Base-by-base conservation (phyloP, 2,113 vertebrate species). In the Prietella phreatophila region DNA sequence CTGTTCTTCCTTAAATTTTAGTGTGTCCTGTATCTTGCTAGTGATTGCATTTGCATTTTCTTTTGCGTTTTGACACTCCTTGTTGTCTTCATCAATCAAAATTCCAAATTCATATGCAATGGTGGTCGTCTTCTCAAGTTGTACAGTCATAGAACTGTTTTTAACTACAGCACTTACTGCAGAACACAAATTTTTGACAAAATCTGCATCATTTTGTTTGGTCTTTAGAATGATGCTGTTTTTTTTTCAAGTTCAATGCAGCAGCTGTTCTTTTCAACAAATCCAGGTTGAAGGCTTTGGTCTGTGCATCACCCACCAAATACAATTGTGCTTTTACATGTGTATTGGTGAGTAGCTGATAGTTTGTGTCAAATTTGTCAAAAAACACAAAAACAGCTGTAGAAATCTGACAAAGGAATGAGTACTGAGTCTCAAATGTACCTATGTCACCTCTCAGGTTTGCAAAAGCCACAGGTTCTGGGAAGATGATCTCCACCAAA, bases 361-460 rank as follows among this genome's bases (percentile, higher is more conserved):
- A 92, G 3, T 86, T 90, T 60, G 92, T 85, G 13, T 91, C 90
- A 0, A 94, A 58, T 50, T 56, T 65, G 76, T 96, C 95, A 83
- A 92, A 93, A 56, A 96, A 95, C 8, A 96, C 92, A 92, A 96
- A 96, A 15, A 96, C 73, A 20, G 94, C 95, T 2, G 94, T 91
- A 17, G 96, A 97, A 25, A 93, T 90, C 80, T 95, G 89, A 86
- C 94, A 92, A 86, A 96, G 67, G 89, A 96, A 96, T 1, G 90
- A 91, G 89, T 93, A 96, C 50, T 96, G 94, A 6, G 86, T 92
- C 90, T 93, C 90, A 89, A 93, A 93, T 0, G 76, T 91, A 69
- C 88, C 56, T 33, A 96, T 84, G 84, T 96, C 94, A 0, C 96
- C 96, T 89, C 0, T 89, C 30, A 96, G 92, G 33, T 95, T 96